Conservation (phyloP, 2,797 vertebrate genomes). For the Cynodonichthys magdalenae region DNA sequence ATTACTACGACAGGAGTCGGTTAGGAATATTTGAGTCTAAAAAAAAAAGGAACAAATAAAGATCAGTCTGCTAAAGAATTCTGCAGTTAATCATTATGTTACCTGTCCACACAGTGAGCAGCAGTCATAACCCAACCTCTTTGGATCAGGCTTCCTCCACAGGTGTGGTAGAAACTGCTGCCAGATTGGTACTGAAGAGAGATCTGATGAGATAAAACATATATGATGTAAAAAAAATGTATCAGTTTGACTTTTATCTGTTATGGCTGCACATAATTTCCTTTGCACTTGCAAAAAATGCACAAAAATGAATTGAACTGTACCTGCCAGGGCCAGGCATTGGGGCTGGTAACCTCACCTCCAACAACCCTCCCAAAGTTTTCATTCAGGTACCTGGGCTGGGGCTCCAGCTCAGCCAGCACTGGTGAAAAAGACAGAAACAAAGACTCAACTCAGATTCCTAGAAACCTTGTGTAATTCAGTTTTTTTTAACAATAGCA, state of each 20-base stretch:
- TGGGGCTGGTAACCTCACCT: slow-evolving; percentile 65
- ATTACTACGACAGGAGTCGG: not conserved
- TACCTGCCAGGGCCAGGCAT: slow-evolving; percentile 85
- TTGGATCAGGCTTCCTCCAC: slow-evolving; percentile 87
- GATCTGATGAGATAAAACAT: slow-evolving; percentile 71
- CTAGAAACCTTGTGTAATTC: not conserved
- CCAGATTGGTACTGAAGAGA: slow-evolving; percentile 86
- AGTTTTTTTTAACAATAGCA: not conserved
- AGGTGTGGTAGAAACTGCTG: slow-evolving; percentile 83
- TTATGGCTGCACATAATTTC: accelerated
- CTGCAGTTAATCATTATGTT: slow-evolving; percentile 18
- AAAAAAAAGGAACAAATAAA: not conserved
- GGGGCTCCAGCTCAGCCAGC: slow-evolving; percentile 61
- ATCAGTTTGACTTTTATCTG: not conserved
- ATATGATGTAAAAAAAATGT: not conserved
- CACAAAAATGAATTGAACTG: not conserved
- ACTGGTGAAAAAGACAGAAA: slow-evolving; percentile 34
- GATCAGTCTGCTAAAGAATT: not conserved
- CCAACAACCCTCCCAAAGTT: slow-evolving; percentile 67
- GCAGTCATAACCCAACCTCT: slow-evolving; percentile 88
- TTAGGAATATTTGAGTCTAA: not conserved
- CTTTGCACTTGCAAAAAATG: not conserved
- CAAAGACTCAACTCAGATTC: not conserved
- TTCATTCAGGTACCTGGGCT: slow-evolving; percentile 74
- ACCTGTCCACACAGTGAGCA: slow-evolving; percentile 90